Base-by-base conservation (phyloP, 2,113 vertebrate genomes). In the Scartelaos histophorus region DNA sequence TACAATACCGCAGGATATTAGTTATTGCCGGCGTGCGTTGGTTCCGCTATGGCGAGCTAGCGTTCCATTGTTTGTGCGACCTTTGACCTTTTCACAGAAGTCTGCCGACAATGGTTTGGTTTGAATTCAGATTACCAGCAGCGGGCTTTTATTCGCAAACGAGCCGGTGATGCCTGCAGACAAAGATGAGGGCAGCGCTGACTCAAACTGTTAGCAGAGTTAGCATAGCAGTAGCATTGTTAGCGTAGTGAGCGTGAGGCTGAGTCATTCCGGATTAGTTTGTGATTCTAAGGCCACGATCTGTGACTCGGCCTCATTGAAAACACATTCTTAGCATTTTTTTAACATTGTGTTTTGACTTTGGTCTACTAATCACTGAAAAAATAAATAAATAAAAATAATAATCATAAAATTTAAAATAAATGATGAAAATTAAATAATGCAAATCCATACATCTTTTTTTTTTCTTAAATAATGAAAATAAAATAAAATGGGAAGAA, bases 71-170 rank as follows among this genome's bases (percentile, higher is more conserved):
- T 51, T 60, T 58, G 35, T 5, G 0, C 73, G 62, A 80, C 70
- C 79, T 79, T 73, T 82, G 69, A 78, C 76, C 77, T 49, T 49
- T 66, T 71, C 24, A 64, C 47, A 70, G 67, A 49, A 78, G 38
- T 69, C 57, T 66, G 6, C 17, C 47, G 53, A 43, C 24, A 25
- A 51, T 21, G 61, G 53, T 43, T 71, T 24, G 25, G 11, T 71
- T 15, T 57, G 38, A 54, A 34, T 24, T 10, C 7, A 64, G 56
- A 7, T 74, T 24, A 58, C 53, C 9, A 29, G 69, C 66, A 62
- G 15, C 60, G 47, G 21, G 46, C 56, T 75, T 81, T 82, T 67
- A 73, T 65, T 35, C 7, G 10, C 38, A 10, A 43, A 51, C 17
- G 7, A 51, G 6, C 16, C 15, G 15, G 47, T 17, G 47, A 49